These are phyloP conservation scores for Enteromius paludinosus DNA, from an alignment of 2,797 vertebrate genomes.

Conservation along the genomic window DNA sequence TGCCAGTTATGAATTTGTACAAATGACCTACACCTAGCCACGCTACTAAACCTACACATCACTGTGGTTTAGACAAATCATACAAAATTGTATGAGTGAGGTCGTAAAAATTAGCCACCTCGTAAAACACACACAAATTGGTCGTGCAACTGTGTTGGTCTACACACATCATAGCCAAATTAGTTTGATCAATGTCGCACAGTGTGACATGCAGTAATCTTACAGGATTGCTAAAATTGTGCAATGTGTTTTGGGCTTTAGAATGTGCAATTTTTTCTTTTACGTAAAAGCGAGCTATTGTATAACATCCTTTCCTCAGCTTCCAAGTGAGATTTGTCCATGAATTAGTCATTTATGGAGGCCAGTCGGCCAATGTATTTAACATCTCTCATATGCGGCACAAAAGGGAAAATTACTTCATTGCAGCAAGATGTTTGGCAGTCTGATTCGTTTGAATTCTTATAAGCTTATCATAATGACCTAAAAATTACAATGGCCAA, in stretches of 20 bases:
- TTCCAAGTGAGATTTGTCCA: background rate
- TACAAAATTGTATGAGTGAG: no score
- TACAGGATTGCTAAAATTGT: no score
- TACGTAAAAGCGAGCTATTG: background rate
- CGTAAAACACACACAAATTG: no score
- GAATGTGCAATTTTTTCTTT: background rate
- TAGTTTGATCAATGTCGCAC: no score
- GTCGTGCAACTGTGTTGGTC: no score
- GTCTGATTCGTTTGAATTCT: background rate
- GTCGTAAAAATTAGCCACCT: no score
- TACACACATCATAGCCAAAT: no score
- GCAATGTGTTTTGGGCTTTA: background rate
- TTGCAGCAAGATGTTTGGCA: background rate
- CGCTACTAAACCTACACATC: no score
- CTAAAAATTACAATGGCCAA: slow-evolving; percentile 21
- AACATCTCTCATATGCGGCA: background rate
- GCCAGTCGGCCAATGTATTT: background rate
- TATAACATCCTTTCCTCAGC: background rate
- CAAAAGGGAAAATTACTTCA: slow-evolving; percentile 27
- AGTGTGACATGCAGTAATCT: no score
- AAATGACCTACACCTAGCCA: no score
- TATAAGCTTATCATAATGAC: slow-evolving; percentile 3
- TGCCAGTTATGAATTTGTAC: no score
- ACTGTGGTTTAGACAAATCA: no score
- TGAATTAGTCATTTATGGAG: background rate